Evolutionary conservation across 2,797 vertebrate genomes (phyloP).

Genomic region (Coluber constrictor): DNA sequence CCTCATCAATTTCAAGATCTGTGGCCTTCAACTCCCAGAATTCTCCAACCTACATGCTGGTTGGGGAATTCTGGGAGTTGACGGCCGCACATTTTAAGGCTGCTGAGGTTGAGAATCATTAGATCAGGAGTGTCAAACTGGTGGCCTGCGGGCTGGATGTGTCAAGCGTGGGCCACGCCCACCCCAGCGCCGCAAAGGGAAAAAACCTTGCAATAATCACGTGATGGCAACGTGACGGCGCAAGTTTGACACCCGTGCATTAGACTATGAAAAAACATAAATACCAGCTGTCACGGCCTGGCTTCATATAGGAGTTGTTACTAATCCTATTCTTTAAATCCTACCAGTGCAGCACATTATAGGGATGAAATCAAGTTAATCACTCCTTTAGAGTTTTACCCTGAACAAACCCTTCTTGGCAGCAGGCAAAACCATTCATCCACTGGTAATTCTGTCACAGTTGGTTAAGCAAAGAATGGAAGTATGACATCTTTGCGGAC

Average conservation of each 20-base stretch:
- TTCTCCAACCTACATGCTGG: neutral
- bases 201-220: no score
- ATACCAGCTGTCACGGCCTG: slow-evolving; percentile 64
- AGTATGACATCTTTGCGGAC: slow-evolving; percentile 60
- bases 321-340: slow-evolving; percentile 92
- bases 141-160: no score
- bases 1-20: neutral
- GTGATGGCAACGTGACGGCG: fast-evolving
- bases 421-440: slow-evolving; percentile 88
- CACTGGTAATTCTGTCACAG: slow-evolving; percentile 92
- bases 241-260: no score
- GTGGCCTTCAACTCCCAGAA: neutral
- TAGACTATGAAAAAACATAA: slow-evolving; percentile 50
- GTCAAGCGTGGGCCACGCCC: no score
- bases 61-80: neutral
- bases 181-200: no score
- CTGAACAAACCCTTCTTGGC: slow-evolving; percentile 95
- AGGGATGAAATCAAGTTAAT: slow-evolving; percentile 94
- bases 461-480: slow-evolving; percentile 81
- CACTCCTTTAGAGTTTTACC: slow-evolving; percentile 92
- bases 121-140: no score
- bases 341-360: slow-evolving; percentile 95
- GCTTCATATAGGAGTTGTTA: slow-evolving; percentile 70
- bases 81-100: neutral
- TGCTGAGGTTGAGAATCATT: slow-evolving; percentile 40